Evolutionary conservation across 2,113 vertebrate genomes (phyloP), one percentile per base, ranked within the genome.

Genomic region (Anthoscopus minutus): DNA sequence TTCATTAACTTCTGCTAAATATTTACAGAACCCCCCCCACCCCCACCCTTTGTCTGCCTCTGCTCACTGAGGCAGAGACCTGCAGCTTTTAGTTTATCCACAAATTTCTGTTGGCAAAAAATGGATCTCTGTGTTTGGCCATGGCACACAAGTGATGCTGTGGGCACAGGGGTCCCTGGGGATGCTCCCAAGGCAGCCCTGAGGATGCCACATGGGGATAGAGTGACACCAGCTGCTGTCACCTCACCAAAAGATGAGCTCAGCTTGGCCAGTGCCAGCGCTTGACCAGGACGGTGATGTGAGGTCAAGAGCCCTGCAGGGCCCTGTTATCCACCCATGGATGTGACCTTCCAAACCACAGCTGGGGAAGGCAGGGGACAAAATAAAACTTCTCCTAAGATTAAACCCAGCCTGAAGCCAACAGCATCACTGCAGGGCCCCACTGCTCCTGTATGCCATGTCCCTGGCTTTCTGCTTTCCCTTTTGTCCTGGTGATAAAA

Each of bases 391-490:
- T 81, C 19, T 91, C 65, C 50, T 61, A 10, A 16, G 24, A 10
- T 22, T 30, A 69, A 66, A 42, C 4, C 25, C 58, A 64, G 67
- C 67, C 79, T 45, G 28, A 67, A 18, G 23, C 40, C 3, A 2
- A 4, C 9, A 69, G 51, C 51, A 23, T 71, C 16, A 0, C 54
- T 1, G 4, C 77, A 13, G 51, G 9, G 47, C 51, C 50, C 66
- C 0, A 1, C 84, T 13, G 67, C 72, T 83, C 67, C 70, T 5
- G 25, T 1, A 2, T 3, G 0, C 28, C 28, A 0, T 1, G 0
- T 37, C 94, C 79, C 79, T 22, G 80, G 33, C 81, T n/a, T 58
- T 16, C 77, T 7, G 24, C 7, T 40, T 74, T 67, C 91, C 73
- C 70, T 76, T 86, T 81, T 22, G 56, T 54, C n/a, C 69, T 20